Evolutionary conservation across 2,113 vertebrate genomes (phyloP).

Genomic region (Dasypus novemcinctus): DNA sequence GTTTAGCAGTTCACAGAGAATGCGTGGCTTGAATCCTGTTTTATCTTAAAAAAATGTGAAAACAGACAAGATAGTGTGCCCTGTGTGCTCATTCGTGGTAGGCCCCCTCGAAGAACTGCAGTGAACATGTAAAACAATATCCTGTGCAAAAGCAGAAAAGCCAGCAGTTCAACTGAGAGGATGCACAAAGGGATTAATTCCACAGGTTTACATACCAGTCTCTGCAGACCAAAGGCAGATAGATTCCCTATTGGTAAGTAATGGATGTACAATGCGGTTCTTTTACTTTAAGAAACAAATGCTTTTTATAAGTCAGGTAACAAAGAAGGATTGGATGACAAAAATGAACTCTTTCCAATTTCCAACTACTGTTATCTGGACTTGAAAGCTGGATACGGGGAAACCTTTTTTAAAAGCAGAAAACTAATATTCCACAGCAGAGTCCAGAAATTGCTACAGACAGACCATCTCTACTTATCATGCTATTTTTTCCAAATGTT

Average conservation of each 20-base stretch:
- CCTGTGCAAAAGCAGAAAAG: conserved; percentile 34
- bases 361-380: conserved; percentile 62
- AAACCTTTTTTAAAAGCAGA: conserved; percentile 57
- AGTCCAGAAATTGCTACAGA: conserved; percentile 32
- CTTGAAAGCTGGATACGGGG: conserved; percentile 53
- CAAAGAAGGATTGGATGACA: conserved; percentile 67
- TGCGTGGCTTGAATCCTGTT: conserved; percentile 58
- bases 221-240: conserved; percentile 49
- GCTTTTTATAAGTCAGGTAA: conserved; percentile 66
- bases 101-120: background rate
- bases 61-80: conserved; percentile 32
- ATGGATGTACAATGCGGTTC: conserved; percentile 52
- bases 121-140: conserved; percentile 35
- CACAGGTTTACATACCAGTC: conserved; percentile 46
- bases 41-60: conserved; percentile 63
- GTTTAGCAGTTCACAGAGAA: conserved; percentile 65
- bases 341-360: conserved; percentile 69
- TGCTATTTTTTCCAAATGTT: conserved; percentile 40
- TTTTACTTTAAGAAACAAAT: conserved; percentile 74
- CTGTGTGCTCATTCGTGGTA: background rate
- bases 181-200: conserved; percentile 57
- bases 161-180: conserved; percentile 9
- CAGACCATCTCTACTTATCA: conserved; percentile 27
- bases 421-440: conserved; percentile 60
- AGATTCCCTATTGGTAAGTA: conserved; percentile 60